Percentiles rank a stretch among this genome's conserved stretches.
Conservation (phyloP, 2,888 invertebrate genomes). For the Luffia ferchaultella region DNA sequence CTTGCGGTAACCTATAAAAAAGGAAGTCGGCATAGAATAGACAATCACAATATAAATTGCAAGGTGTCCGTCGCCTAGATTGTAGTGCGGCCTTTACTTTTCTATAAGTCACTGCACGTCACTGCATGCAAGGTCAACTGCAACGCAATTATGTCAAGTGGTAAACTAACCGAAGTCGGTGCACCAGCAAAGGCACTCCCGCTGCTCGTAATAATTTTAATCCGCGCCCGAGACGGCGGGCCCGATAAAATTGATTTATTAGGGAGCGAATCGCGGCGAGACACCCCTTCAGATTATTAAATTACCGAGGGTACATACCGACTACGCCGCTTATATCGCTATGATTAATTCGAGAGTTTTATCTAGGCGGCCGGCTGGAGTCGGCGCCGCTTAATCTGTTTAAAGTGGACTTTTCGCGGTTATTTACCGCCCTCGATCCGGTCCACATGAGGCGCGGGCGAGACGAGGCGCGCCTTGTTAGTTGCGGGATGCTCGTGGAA, state of each 20-base stretch:
- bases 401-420: conserved; percentile 43
- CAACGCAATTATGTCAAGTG: no score
- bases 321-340: conserved; percentile 25
- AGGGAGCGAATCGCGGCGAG: conserved; percentile 24
- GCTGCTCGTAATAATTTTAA: conserved; percentile 31
- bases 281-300: conserved; percentile 44
- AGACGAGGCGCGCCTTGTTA: conserved; percentile 44
- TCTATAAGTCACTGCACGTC: no score
- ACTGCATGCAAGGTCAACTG: no score
- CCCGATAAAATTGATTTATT: conserved; percentile 49
- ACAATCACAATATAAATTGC: no score
- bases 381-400: conserved; percentile 43
- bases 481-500: conserved; percentile 49
- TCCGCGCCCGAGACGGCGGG: conserved; percentile 27
- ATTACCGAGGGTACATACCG: conserved; percentile 30
- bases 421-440: conserved; percentile 33
- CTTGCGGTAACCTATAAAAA: no score
- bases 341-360: conserved; percentile 46
- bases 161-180: no score
- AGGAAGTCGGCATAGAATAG: no score
- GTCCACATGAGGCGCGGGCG: conserved; percentile 11
- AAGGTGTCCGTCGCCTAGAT: no score
- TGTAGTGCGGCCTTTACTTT: no score
- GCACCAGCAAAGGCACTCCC: neutral
- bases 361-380: conserved; percentile 16